Base-by-base conservation (phyloP, 2,888 invertebrate species). In the Oscheius sp. region DNA sequence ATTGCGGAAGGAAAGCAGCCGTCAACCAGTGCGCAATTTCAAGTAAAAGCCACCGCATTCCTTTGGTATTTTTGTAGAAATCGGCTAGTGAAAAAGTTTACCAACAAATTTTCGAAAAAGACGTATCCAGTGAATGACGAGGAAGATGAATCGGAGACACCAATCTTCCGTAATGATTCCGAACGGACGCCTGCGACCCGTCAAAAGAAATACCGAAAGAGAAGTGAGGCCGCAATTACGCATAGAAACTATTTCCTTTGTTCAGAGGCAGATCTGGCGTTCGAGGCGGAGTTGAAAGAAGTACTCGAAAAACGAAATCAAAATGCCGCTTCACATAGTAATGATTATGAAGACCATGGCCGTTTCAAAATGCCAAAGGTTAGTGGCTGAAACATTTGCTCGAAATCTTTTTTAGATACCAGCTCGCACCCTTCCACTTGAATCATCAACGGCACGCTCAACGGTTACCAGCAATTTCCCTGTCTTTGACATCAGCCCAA, bases 1-100 rank as follows among this genome's bases (percentile, higher is more conserved):
- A 5, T 55, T 81, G 35, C 66, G 81, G 41, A 81, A 81, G 41
- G 81, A 81, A 29, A 78, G 79, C 41, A 75, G 75, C 25, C 74
- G 73, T 12, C 74, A 77, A 27, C 75, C 72, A 5, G 72, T 79
- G 2, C 6, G 41, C n/a, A 46, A 74, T 13, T 74, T 63, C 69
- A 74, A 69, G 74, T 73, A 23, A 21, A 18, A 29, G 16, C 27
- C n/a, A n/a, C n/a, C n/a, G n/a, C n/a, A 25, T 27, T 58, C n/a
- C n/a, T 58, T 3, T 49, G 16, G 35, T 35, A 9, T 55, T 13
- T 3, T 9, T 23, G 18, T 23, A 72, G 72, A 45, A 55, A 68
- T 18, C 58, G 49, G 6, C 18, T 74, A 16, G 52, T 53, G 18
- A 69, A 70, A 41, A 53, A 59, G 41, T 56, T 74, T n/a, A 74